Percentiles rank a stretch among this genome's conserved stretches.
phyloP scores from a whole-genome alignment of 2,797 vertebrate genomes.

The Phataginus tetradactyla region DNA sequence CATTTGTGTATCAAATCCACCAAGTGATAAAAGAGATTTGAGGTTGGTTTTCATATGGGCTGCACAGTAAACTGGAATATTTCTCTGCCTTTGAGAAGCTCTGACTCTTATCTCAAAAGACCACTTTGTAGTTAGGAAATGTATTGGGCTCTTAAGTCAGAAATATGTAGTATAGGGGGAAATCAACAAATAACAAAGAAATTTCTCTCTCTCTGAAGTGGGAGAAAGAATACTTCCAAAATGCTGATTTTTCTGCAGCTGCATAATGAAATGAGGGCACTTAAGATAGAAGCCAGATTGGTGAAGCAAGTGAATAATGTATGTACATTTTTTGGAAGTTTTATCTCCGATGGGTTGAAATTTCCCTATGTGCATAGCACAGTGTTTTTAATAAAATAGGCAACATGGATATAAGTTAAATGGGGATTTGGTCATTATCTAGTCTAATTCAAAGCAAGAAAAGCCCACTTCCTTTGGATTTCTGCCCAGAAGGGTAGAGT shows the following conservation, averaged over 20 bases:
- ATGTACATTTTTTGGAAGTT: not conserved
- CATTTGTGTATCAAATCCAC: not conserved
- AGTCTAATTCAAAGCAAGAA: not conserved
- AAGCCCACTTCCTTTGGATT: not conserved
- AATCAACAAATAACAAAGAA: not conserved
- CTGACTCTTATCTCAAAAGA: slow-evolving; percentile 19
- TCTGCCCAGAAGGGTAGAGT: not conserved
- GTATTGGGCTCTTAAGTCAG: not conserved
- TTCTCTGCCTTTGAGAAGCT: slow-evolving; percentile 17
- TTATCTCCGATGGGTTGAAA: not conserved
- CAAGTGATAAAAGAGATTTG: slow-evolving; percentile 40
- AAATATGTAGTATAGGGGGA: not conserved
- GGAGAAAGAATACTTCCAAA: not conserved
- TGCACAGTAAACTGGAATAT: not conserved
- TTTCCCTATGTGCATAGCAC: not conserved
- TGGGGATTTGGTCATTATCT: not conserved
- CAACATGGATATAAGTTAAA: not conserved
- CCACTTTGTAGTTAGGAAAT: slow-evolving; percentile 17
- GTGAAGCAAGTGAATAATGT: not conserved
- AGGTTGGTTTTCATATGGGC: not conserved
- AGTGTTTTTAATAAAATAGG: not conserved
- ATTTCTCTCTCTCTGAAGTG: not conserved
- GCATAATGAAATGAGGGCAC: not conserved
- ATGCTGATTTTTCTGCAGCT: not conserved
- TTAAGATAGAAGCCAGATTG: not conserved